Conservation (phyloP, 2,797 vertebrate species). For the Macropus fuliginosus region DNA sequence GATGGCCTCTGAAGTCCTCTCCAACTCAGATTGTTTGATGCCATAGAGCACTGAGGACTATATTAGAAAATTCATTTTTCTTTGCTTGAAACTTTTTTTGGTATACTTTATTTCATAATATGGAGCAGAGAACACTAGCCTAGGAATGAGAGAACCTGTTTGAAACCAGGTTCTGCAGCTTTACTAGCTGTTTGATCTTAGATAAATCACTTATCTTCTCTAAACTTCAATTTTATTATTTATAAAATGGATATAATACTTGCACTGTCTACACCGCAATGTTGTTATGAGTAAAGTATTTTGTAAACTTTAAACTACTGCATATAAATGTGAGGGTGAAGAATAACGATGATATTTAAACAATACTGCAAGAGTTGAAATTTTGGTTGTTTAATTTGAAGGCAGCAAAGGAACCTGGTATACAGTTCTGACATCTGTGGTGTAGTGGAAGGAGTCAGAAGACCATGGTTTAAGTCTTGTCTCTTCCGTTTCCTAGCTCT, state of each 20-base stretch:
- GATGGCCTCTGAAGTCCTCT: not conserved
- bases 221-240: not conserved
- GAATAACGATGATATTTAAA: not conserved
- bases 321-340: not conserved
- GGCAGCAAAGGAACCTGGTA: not conserved
- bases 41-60: not conserved
- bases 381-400: not conserved
- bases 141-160: not conserved
- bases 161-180: not conserved
- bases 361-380: not conserved
- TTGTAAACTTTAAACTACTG: not conserved
- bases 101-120: not conserved
- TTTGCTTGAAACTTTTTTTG: not conserved
- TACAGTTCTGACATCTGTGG: not conserved
- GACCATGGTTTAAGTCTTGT: not conserved
- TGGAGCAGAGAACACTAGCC: not conserved
- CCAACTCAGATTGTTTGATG: not conserved
- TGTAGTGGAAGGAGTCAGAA: not conserved
- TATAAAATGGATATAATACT: not conserved
- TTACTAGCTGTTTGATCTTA: not conserved
- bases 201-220: not conserved
- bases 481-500: not conserved
- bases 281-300: not conserved
- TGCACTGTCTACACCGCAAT: not conserved
- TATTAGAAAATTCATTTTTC: not conserved